phyloP scores from a whole-genome alignment of 2,797 vertebrate genomes.

The Intellagama lesueurii region DNA sequence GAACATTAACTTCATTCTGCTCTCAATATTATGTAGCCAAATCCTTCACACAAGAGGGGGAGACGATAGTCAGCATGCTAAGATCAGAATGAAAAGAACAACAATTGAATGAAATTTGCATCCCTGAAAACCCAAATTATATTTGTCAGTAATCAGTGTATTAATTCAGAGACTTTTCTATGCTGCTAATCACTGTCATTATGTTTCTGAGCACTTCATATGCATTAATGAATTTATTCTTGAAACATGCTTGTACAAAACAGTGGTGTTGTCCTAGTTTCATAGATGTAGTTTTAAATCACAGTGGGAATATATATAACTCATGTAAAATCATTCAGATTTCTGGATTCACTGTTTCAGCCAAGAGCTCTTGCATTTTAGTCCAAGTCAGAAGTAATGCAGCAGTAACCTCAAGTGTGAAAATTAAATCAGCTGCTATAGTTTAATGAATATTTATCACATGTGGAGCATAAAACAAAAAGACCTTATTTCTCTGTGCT shows the following conservation, averaged over 20 bases:
- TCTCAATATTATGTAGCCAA: slow-evolving; percentile 38
- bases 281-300: not conserved
- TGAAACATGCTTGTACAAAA: slow-evolving; percentile 16
- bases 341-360: not conserved
- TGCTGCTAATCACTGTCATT: slow-evolving; percentile 48
- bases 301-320: slow-evolving; percentile 7
- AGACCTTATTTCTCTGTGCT: not conserved
- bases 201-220: slow-evolving; percentile 47
- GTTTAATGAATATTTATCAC: not conserved
- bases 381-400: slow-evolving; percentile 5
- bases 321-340: not conserved
- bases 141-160: slow-evolving; percentile 33
- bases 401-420: not conserved
- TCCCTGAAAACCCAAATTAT: slow-evolving; percentile 39
- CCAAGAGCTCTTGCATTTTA: not conserved
- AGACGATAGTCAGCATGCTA: not conserved
- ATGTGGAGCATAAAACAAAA: not conserved
- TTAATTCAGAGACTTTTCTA: slow-evolving; percentile 48
- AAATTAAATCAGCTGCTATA: slow-evolving; percentile 14
- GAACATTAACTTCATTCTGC: slow-evolving; percentile 27
- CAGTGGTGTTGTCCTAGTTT: slow-evolving; percentile 15
- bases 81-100: slow-evolving; percentile 22
- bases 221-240: slow-evolving; percentile 49
- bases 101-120: slow-evolving; percentile 44
- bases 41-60: slow-evolving; percentile 8